These are phyloP conservation scores for Eustalomyia histrio DNA, from an alignment of 2,888 invertebrate genomes.

Conservation along the genomic window DNA sequence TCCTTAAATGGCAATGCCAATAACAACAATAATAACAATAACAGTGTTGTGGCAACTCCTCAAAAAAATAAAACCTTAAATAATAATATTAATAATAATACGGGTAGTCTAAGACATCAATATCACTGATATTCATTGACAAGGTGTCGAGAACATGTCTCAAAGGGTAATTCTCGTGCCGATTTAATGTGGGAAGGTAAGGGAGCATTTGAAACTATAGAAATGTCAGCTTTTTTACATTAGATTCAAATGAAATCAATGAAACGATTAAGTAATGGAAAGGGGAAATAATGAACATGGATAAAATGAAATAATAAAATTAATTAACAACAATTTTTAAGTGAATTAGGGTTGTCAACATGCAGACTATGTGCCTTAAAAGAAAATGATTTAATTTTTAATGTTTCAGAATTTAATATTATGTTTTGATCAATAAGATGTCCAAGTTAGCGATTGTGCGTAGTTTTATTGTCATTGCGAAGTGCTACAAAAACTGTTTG, in stretches of 20 bases:
- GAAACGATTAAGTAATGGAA: too few relatives aligned
- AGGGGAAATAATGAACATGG: too few relatives aligned
- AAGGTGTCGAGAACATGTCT: conserved; percentile 68
- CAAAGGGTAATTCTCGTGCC: conserved; percentile 61
- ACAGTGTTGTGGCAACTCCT: conserved; percentile 45
- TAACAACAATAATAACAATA: conserved; percentile 50
- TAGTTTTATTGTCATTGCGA: too few relatives aligned
- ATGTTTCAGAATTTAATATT: too few relatives aligned
- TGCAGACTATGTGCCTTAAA: too few relatives aligned
- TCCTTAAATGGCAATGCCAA: conserved; percentile 60
- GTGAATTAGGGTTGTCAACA: too few relatives aligned
- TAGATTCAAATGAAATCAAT: conserved; percentile 30
- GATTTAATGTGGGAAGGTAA: conserved; percentile 55
- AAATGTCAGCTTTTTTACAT: conserved; percentile 72
- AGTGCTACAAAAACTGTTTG: too few relatives aligned
- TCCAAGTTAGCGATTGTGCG: too few relatives aligned
- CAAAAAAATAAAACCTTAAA: conserved; percentile 54
- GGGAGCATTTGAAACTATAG: conserved; percentile 70
- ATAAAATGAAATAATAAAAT: too few relatives aligned
- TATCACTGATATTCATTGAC: conserved; percentile 77
- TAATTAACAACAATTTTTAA: too few relatives aligned
- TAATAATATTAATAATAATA: conserved; percentile 70
- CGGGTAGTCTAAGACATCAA: conserved; percentile 74
- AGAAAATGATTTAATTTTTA: too few relatives aligned
- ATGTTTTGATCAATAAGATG: too few relatives aligned